These are phyloP conservation scores for Macaria liturata DNA, from an alignment of 2,888 invertebrate genomes.

Conservation along the genomic window DNA sequence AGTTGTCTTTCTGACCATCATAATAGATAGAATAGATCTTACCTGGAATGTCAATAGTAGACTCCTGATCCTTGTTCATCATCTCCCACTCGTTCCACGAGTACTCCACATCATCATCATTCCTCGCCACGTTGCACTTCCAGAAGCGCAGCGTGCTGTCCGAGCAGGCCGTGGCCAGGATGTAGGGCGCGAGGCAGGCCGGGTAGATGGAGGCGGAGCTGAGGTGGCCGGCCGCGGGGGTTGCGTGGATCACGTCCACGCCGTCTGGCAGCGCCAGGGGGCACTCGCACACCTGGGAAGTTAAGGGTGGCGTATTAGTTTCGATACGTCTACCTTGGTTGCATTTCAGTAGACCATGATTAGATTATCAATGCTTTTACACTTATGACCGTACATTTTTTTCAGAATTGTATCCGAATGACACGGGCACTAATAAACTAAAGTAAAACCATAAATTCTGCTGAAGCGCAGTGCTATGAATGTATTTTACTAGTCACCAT, in stretches of 20 bases:
- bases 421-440: too few relatives aligned
- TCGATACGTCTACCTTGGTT: too few relatives aligned
- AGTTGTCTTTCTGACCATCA: too few relatives aligned
- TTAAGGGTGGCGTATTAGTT: too few relatives aligned
- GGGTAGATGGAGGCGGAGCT: slow-evolving; percentile 99
- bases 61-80: slow-evolving; percentile 88
- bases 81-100: slow-evolving; percentile 96
- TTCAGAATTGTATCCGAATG: too few relatives aligned
- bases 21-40: slow-evolving; percentile 2
- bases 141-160: slow-evolving; percentile 96
- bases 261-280: slow-evolving; percentile 93
- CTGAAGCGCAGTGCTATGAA: too few relatives aligned
- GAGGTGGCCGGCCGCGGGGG: slow-evolving; percentile 97
- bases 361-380: neutral
- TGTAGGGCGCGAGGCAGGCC: slow-evolving; percentile 99
- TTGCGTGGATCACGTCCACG: slow-evolving; percentile 96
- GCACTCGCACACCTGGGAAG: slow-evolving; percentile 90
- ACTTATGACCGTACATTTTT: too few relatives aligned
- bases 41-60: slow-evolving; percentile 89
- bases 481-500: too few relatives aligned
- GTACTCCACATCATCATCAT: slow-evolving; percentile 80
- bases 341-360: neutral
- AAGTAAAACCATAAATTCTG: too few relatives aligned
- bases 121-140: slow-evolving; percentile 88
- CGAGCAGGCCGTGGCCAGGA: slow-evolving; percentile 96